These are phyloP conservation scores for Hephaestus fuliginosus DNA, from an alignment of 2,797 vertebrate genomes.

Conservation along the genomic window DNA sequence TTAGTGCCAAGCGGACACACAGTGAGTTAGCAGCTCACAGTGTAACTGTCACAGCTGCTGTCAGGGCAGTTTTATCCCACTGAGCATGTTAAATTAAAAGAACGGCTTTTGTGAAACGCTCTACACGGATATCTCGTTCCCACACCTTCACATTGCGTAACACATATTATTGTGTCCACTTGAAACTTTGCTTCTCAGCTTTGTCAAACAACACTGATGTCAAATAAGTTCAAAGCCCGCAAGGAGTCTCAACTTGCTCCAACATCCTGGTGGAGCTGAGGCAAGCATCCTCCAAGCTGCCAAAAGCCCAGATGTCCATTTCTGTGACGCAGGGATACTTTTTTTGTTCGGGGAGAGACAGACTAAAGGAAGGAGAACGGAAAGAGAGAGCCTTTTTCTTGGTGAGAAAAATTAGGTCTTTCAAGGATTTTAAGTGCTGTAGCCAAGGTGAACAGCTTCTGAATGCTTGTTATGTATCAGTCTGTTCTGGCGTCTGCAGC, in stretches of 20 bases:
- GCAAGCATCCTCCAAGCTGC: slow-evolving; percentile 43
- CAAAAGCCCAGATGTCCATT: slow-evolving; percentile 65
- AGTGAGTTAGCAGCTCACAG: slow-evolving; percentile 31
- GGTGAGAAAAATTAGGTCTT: slow-evolving; percentile 44
- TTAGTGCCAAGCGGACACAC: slow-evolving; percentile 22
- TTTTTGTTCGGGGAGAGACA: slow-evolving; percentile 17
- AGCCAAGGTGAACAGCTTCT: slow-evolving; percentile 50
- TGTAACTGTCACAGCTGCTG: slow-evolving; percentile 30
- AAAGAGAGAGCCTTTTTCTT: slow-evolving; percentile 15
- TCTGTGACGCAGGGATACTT: slow-evolving; percentile 29
- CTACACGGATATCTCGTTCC: slow-evolving; percentile 27
- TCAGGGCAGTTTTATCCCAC: slow-evolving; percentile 20
- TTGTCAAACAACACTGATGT: slow-evolving; percentile 44
- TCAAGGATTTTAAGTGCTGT: slow-evolving; percentile 41
- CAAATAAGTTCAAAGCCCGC: slow-evolving; percentile 45
- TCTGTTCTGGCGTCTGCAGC: slow-evolving; percentile 37
- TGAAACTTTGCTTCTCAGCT: slow-evolving; percentile 38
- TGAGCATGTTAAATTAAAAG: slow-evolving; percentile 19
- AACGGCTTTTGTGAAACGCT: slow-evolving; percentile 29
- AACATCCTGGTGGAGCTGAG: slow-evolving; percentile 52
- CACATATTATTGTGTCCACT: not conserved
- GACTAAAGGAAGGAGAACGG: not conserved
- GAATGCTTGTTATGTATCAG: slow-evolving; percentile 49
- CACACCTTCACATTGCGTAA: slow-evolving; percentile 40
- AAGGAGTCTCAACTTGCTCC: slow-evolving; percentile 57